phyloP scores from a whole-genome alignment of 2,113 vertebrate species.

The Motacilla tschutschensis region DNA sequence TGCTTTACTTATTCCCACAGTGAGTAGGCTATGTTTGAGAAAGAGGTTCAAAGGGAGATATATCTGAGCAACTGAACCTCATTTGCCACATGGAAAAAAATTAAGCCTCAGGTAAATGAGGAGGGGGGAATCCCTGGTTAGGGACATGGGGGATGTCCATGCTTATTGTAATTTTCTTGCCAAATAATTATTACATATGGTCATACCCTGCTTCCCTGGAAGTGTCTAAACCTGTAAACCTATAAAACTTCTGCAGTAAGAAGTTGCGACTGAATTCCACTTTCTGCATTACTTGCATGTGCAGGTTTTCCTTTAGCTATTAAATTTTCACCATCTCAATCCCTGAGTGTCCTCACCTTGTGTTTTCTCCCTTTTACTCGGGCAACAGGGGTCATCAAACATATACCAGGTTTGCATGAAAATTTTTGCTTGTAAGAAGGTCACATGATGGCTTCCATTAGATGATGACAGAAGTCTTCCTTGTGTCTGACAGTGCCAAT shows the following conservation, averaged over 20 bases:
- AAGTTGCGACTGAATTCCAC: neutral
- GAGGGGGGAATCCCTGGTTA: accelerated
- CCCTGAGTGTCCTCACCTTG: neutral
- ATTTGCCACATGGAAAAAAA: neutral
- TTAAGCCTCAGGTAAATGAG: neutral
- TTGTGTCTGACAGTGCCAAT: neutral
- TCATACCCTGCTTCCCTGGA: neutral
- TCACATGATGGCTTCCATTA: neutral
- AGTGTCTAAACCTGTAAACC: neutral
- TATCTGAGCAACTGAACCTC: accelerated
- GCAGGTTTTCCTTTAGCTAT: neutral
- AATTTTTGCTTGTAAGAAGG: neutral
- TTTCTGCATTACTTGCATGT: neutral
- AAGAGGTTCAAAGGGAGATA: neutral
- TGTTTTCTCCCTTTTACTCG: neutral
- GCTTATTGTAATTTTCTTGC: neutral
- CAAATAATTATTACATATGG: neutral
- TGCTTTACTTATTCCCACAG: accelerated
- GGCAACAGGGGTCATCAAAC: neutral
- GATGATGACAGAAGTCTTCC: neutral
- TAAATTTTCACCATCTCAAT: neutral
- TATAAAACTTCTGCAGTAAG: neutral
- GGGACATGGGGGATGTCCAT: accelerated
- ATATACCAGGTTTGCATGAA: neutral
- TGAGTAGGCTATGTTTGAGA: neutral